Base-by-base conservation (phyloP, 2,113 vertebrate species). In the Phocoena sinus region DNA sequence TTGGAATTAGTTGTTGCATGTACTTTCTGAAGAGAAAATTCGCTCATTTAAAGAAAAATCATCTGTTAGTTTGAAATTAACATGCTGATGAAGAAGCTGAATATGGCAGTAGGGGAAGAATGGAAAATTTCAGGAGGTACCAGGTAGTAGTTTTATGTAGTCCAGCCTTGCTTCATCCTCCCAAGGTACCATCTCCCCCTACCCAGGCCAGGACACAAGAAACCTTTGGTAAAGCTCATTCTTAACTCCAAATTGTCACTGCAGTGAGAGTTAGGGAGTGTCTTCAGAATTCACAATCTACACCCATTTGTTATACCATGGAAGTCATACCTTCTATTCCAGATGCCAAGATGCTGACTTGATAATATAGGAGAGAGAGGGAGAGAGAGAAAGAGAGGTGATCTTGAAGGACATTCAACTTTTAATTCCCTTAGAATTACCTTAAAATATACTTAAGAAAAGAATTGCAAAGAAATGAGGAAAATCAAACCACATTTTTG, bases 21-120 rank as follows among this genome's bases (percentile, higher is more conserved):
- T 84, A 76, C 41, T 97, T 97, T 92, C 81, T 94, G 60, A 97
- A 92, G 70, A 92, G 60, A 92, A 94, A 95, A 92, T 53, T 65
- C 83, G 36, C 50, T 97, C 31, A 74, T 91, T 85, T 95, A 92
- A 97, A 65, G 68, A 93, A 93, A 91, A 96, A 67, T 62, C 18
- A 81, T 87, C 28, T 74, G 26, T 63, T 68, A 67, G 38, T 88
- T 88, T 97, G 44, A 97, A 95, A 94, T 89, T 82, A 89, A 56
- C 7, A 38, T 33, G 50, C 65, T 76, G 41, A 89, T 88, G 65
- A 93, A 87, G 36, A 81, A 79, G n/a, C 33, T 41, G 53, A 95
- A 60, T 79, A 38, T 81, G 56, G 36, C 15, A 77, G 5, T 14
- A 8, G 23, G 67, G 31, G 26, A 68, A 53, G 58, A 8, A 56